Base-by-base conservation (phyloP, 2,113 vertebrate species). In the Merops nubicus region DNA sequence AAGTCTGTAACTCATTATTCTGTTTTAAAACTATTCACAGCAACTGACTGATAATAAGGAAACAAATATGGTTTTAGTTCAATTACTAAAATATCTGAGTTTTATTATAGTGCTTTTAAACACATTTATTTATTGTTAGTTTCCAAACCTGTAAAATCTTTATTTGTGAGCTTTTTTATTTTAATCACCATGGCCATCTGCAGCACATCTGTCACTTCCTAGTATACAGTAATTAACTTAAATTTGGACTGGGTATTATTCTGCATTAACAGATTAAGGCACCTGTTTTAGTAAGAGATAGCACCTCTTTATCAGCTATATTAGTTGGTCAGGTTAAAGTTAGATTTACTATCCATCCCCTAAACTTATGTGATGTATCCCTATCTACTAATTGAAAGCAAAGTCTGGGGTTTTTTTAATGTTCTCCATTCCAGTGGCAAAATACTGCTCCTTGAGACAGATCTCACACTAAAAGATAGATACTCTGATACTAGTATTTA, bases 121-220 rank as follows among this genome's bases (percentile, higher is more conserved):
- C 21, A 7, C 2, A 15, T 69, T 64, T 59, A 85, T 93, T 94
- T 90, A 94, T 84, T 69, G 50, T 76, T 74, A 91, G n/a, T 47
- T 90, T 88, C 47, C 64, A 88, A 90, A 91, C 54, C 64, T 83
- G 64, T 78, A 94, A 88, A 95, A 94, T 75, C 67, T 74, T 88
- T 74, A 76, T 90, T 86, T 91, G 87, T 64, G 59, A 81, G 53
- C 14, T 80, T 92, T 93, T 90, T 80, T 80, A 60, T 89, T 92
- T 91, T 95, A 88, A 96, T 93, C 79, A 84, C 34, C 38, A 75
- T 72, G 90, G 68, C 95, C 92, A 95, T 96, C 95, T 96, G 93
- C 38, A 91, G 73, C 79, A 94, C 93, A 96, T 96, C 96, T 97
- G 96, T 86, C 93, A 93, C 88, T 93, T 80, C 47, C 60, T 84